Conservation (phyloP, 2,113 vertebrate species). For the Seriola quinqueradiata region DNA sequence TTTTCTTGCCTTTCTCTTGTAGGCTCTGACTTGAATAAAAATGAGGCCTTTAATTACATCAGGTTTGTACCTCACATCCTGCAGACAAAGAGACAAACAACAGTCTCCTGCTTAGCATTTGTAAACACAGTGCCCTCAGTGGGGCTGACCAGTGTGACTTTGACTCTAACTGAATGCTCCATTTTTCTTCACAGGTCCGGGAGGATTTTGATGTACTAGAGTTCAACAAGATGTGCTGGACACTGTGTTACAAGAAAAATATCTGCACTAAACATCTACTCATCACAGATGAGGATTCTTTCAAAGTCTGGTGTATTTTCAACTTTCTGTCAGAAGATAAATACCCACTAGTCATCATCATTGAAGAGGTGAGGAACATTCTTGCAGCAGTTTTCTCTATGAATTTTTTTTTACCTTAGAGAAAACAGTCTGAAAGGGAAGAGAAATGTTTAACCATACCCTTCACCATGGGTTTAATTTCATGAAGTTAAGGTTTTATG, state of each 20-base stretch:
- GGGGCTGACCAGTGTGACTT: slow-evolving; percentile 29
- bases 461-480: background rate
- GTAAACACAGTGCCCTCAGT: slow-evolving; percentile 62
- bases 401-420: background rate
- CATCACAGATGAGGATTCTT: slow-evolving; percentile 91
- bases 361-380: slow-evolving; percentile 91
- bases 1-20: slow-evolving; percentile 65
- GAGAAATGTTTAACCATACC: background rate
- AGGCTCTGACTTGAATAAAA: slow-evolving; percentile 77
- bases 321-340: slow-evolving; percentile 97
- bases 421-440: background rate
- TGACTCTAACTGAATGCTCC: slow-evolving; percentile 33
- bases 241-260: slow-evolving; percentile 93
- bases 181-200: slow-evolving; percentile 86
- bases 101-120: slow-evolving; percentile 54
- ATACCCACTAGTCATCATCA: slow-evolving; percentile 93
- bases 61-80: slow-evolving; percentile 67
- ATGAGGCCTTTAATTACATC: slow-evolving; percentile 69
- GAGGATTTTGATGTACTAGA: slow-evolving; percentile 93
- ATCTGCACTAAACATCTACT: slow-evolving; percentile 86
- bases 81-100: slow-evolving; percentile 61
- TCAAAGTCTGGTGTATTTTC: slow-evolving; percentile 98
- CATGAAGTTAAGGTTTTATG: background rate
- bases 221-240: slow-evolving; percentile 98
- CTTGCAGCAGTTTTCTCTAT: background rate